phyloP scores from a whole-genome alignment of 1,140 invertebrate species.

The Dinoponera quadriceps region DNA sequence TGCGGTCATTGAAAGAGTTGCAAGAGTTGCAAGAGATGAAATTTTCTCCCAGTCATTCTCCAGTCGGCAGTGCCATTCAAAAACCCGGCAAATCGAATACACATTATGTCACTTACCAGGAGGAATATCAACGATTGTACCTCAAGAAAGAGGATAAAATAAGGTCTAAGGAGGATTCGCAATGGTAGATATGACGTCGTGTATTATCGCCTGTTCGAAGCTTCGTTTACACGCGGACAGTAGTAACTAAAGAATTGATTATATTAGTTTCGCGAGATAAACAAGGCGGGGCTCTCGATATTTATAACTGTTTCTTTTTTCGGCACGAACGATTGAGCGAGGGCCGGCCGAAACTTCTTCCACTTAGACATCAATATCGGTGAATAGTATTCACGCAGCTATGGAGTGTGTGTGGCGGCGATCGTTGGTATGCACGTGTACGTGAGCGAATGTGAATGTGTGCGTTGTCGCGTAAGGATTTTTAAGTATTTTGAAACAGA shows the following conservation, averaged over 20 bases:
- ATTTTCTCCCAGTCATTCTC: slow-evolving; percentile 80
- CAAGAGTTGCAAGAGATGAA: slow-evolving; percentile 81
- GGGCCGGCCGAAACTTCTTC: slow-evolving; percentile 68
- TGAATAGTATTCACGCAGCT: slow-evolving; percentile 55
- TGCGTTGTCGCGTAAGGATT: slow-evolving; percentile 57
- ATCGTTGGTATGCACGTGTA: not conserved
- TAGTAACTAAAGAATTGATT: slow-evolving; percentile 42
- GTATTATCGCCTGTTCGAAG: slow-evolving; percentile 32
- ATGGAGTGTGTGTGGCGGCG: slow-evolving; percentile 34
- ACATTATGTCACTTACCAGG: slow-evolving; percentile 76
- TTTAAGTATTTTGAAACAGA: slow-evolving; percentile 79
- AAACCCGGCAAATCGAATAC: slow-evolving; percentile 76
- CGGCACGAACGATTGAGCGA: slow-evolving; percentile 38
- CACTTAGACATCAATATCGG: slow-evolving; percentile 57
- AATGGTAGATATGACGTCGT: slow-evolving; percentile 75
- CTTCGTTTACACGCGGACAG: slow-evolving; percentile 34
- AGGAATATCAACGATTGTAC: slow-evolving; percentile 79
- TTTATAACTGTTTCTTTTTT: slow-evolving; percentile 59
- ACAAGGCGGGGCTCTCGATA: slow-evolving; percentile 62
- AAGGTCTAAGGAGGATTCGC: slow-evolving; percentile 79
- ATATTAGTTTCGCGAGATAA: slow-evolving; percentile 58
- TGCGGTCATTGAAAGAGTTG: slow-evolving; percentile 80
- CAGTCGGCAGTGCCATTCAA: slow-evolving; percentile 71
- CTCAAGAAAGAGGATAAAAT: slow-evolving; percentile 82
- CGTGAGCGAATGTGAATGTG: not conserved